Conservation (phyloP, 2,888 invertebrate species). For the Trachelus tabidus region DNA sequence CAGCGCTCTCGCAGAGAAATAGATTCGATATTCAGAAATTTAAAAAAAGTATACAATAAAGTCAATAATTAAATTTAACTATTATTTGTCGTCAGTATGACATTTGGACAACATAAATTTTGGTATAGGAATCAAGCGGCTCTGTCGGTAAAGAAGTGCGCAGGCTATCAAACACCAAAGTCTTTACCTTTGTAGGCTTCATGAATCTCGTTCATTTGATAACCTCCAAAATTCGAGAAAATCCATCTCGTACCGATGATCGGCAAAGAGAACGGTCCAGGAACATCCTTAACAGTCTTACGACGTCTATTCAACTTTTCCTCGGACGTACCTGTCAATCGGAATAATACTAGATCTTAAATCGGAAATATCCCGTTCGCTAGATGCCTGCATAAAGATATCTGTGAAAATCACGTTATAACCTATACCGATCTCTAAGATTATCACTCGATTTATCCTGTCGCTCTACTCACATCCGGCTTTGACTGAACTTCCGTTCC, state of each 20-base stretch:
- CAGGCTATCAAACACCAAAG: neutral
- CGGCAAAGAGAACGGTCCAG: slow-evolving; percentile 80
- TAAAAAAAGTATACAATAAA: too few relatives aligned
- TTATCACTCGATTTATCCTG: neutral
- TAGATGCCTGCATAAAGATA: neutral
- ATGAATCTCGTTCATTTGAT: slow-evolving; percentile 80
- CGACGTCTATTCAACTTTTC: slow-evolving; percentile 33
- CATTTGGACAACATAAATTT: too few relatives aligned
- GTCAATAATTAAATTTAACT: neutral
- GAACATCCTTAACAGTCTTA: slow-evolving; percentile 68
- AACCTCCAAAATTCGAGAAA: slow-evolving; percentile 74
- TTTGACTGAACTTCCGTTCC: slow-evolving; percentile 40
- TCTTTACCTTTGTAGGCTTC: slow-evolving; percentile 80
- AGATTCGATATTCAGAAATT: neutral
- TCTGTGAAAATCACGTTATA: neutral
- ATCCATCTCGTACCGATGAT: slow-evolving; percentile 85
- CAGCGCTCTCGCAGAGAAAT: neutral
- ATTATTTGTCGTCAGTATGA: neutral
- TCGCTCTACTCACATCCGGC: slow-evolving; percentile 40
- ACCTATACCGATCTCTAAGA: neutral
- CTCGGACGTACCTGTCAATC: slow-evolving; percentile 27
- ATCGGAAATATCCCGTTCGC: neutral
- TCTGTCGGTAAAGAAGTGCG: neutral
- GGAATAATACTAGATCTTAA: neutral
- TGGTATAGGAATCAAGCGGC: neutral